Evolutionary conservation across 2,797 vertebrate species (phyloP).

Genomic region (Notamacropus eugenii): DNA sequence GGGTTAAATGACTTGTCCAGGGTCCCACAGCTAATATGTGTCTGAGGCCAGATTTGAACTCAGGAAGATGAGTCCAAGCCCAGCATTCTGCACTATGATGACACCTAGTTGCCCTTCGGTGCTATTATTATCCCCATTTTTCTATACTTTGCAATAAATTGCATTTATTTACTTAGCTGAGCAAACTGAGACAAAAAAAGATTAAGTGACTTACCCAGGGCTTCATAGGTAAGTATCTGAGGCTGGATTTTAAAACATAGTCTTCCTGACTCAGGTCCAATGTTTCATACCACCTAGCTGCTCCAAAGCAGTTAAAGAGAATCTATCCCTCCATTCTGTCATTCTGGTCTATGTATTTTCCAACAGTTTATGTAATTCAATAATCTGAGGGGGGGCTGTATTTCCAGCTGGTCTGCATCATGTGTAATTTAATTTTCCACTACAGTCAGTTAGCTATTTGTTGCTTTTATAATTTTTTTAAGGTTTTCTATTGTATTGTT

Average conservation of each 20-base stretch:
- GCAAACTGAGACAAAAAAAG: neutral
- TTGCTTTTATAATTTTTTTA: neutral
- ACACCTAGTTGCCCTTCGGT: neutral
- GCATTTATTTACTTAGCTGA: neutral
- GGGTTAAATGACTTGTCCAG: neutral
- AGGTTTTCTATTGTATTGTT: neutral
- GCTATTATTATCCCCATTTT: neutral
- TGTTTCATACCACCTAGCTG: neutral
- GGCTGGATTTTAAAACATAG: neutral
- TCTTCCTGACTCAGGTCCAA: neutral
- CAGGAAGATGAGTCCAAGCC: neutral
- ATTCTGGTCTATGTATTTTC: neutral
- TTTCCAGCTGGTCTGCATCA: neutral
- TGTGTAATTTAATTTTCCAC: neutral
- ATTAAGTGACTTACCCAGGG: neutral
- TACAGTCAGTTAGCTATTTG: neutral
- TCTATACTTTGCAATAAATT: neutral
- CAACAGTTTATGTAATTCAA: neutral
- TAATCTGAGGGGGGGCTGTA: neutral
- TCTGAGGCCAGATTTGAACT: neutral
- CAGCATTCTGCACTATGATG: neutral
- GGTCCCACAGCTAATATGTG: neutral
- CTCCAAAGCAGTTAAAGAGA: neutral
- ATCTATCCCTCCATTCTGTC: neutral
- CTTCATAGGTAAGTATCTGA: neutral